Evolutionary conservation across 2,113 vertebrate genomes (phyloP), one percentile per base, ranked within the genome.

Genomic region (Indicator indicator): DNA sequence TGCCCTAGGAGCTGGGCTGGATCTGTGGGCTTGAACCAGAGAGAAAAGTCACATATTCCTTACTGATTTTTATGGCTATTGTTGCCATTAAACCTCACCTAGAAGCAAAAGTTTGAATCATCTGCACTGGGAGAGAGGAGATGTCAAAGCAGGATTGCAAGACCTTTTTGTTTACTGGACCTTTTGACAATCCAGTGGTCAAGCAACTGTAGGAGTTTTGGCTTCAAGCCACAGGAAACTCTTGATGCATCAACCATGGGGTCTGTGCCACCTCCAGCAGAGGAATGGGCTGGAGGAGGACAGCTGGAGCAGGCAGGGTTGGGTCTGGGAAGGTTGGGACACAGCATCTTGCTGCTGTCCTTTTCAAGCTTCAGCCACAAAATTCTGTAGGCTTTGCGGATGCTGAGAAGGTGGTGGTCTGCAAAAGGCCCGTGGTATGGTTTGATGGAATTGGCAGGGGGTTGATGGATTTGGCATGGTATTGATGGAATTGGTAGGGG

Each of bases 141-240:
- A 8, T 16, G 32, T 38, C 48, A 71, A 75, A 75, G 48, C 48
- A 75, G 60, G 71, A 56, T 4, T 36, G 18, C 7, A 17, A 64
- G 44, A 12, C n/a, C 0, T 2, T 9, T 12, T 40, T 9, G 48
- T 44, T 40, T 58, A 16, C 38, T 63, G 76, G 9, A 14, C 3
- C 1, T 78, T 81, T 89, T 17, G 40, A 52, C 54, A 24, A 30
- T 1, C 4, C n/a, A 18, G 0, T 27, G 42, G 13, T 26, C 27
- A 9, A 64, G 44, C 14, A 69, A 11, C n/a, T 28, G 42, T 9
- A 19, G 10, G 40, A 62, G 32, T 40, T 85, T n/a, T 68, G 79
- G 30, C 46, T 88, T 14, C 82, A 50, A 19, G 16, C 11, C 3
- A 1, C 2, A 32, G 48, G 24, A 64, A 52, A 4, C 0, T 0